These are phyloP conservation scores for Danionella cerebrum DNA, from an alignment of 2,113 vertebrate genomes.

Conservation along the genomic window DNA sequence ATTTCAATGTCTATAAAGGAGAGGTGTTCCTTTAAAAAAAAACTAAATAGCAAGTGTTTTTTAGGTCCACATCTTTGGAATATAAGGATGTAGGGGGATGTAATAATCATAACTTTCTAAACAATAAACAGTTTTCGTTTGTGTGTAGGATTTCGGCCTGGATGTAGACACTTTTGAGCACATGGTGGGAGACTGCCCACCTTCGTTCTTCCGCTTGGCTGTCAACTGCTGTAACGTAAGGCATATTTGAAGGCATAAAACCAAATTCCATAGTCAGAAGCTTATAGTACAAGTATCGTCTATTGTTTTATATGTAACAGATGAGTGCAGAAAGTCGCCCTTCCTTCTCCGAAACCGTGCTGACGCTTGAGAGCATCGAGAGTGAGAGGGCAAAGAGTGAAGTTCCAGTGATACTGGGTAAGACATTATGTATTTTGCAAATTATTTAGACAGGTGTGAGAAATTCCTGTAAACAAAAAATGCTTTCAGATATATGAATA, in stretches of 20 bases:
- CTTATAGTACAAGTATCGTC: too few species aligned
- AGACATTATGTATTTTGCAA: constrained; percentile 3
- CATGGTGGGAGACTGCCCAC: constrained; percentile 78
- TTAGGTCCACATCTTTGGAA: too few species aligned
- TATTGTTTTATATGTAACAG: constrained; percentile 48
- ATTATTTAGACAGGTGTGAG: background rate
- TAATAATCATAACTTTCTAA: background rate
- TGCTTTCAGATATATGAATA: too few species aligned
- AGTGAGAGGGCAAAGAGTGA: constrained; percentile 41
- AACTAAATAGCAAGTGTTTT: too few species aligned
- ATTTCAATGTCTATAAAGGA: too few species aligned
- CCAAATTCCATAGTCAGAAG: too few species aligned
- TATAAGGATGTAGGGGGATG: too few species aligned
- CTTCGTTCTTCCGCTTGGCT: constrained; percentile 75
- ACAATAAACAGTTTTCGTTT: too few species aligned
- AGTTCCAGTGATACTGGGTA: constrained; percentile 47
- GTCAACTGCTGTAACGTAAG: constrained; percentile 88
- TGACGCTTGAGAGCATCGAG: constrained; percentile 66
- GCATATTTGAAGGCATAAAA: background rate
- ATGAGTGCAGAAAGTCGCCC: constrained; percentile 76
- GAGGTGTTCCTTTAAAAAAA: too few species aligned
- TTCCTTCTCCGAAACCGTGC: constrained; percentile 73
- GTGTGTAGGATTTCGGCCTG: constrained; percentile 81
- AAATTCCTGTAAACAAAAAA: too few species aligned
- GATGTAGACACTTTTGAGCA: constrained; percentile 76